These are phyloP conservation scores for Corythoichthys haematopterus DNA, from an alignment of 2,113 vertebrate species.

Conservation along the genomic window DNA sequence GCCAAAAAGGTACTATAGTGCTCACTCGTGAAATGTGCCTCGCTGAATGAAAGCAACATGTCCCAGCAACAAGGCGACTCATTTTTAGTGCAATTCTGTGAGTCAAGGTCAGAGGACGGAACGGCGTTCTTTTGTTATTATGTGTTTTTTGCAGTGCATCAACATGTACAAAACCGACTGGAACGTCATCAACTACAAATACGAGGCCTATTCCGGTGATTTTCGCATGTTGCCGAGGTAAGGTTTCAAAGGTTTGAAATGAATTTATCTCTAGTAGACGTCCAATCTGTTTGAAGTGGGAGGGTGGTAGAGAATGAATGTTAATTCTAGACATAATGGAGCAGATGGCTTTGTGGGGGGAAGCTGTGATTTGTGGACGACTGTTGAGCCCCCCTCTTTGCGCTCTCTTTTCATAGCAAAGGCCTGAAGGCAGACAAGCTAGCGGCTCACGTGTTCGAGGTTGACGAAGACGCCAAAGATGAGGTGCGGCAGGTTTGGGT, in stretches of 20 bases:
- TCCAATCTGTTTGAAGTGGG: no score
- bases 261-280: no score
- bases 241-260: constrained; percentile 31
- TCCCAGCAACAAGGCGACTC: not conserved
- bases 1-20: constrained; percentile 96
- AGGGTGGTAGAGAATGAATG: no score
- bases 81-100: not conserved
- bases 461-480: constrained; percentile 95
- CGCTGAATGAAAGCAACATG: constrained; percentile 10
- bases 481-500: constrained; percentile 56
- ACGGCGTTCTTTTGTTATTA: not conserved
- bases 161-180: constrained; percentile 95
- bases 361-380: constrained; percentile 10
- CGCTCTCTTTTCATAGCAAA: constrained; percentile 76
- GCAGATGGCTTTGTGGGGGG: constrained; percentile 1
- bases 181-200: constrained; percentile 92
- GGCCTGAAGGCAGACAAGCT: constrained; percentile 91
- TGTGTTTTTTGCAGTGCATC: constrained; percentile 82
- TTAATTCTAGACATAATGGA: no score
- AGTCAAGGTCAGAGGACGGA: constrained; percentile 13
- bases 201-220: constrained; percentile 93
- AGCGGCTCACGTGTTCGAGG: constrained; percentile 87
- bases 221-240: constrained; percentile 94
- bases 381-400: constrained; percentile 1
- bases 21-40: constrained; percentile 1